These are phyloP conservation scores for Chrysaora quinquecirrha DNA, from an alignment of 30 jellyfish, hydroid and myxozoan genomes.

Conservation along the genomic window DNA sequence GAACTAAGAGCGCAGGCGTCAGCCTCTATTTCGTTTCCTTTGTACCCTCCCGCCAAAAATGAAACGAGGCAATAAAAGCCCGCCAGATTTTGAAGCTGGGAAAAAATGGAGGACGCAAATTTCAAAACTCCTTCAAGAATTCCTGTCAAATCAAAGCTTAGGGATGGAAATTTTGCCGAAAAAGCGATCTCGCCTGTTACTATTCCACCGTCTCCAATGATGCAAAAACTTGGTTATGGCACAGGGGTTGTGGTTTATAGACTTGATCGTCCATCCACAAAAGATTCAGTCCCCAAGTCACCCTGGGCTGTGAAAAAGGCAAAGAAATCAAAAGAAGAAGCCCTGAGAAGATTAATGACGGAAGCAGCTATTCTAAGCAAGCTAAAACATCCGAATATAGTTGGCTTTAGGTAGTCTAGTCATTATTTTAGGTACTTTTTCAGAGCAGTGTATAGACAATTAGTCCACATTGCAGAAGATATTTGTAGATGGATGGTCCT, in stretches of 20 bases:
- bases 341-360: constrained; percentile 50
- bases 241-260: constrained; percentile 86
- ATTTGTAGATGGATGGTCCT: too few relatives aligned
- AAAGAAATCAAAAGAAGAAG: constrained; percentile 35
- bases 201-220: constrained; percentile 95
- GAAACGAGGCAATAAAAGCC: neutral
- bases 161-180: too few relatives aligned
- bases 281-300: constrained; percentile 29
- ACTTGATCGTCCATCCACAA: constrained; percentile 18
- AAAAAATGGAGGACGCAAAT: neutral
- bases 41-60: neutral
- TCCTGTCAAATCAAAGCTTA: neutral
- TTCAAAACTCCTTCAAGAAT: constrained; percentile 55
- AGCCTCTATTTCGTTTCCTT: too few relatives aligned
- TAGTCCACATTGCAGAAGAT: too few relatives aligned
- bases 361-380: constrained; percentile 73
- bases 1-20: too few relatives aligned
- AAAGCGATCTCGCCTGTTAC: constrained; percentile 69
- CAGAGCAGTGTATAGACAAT: too few relatives aligned
- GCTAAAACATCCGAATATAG: constrained; percentile 82
- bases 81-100: constrained; percentile 4
- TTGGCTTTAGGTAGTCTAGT: constrained; percentile 75
- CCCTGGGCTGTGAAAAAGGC: constrained; percentile 98
- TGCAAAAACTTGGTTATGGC: constrained; percentile 92
- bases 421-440: too few relatives aligned